Base-by-base conservation (phyloP, 2,113 vertebrate genomes). In the Strigops habroptila region DNA sequence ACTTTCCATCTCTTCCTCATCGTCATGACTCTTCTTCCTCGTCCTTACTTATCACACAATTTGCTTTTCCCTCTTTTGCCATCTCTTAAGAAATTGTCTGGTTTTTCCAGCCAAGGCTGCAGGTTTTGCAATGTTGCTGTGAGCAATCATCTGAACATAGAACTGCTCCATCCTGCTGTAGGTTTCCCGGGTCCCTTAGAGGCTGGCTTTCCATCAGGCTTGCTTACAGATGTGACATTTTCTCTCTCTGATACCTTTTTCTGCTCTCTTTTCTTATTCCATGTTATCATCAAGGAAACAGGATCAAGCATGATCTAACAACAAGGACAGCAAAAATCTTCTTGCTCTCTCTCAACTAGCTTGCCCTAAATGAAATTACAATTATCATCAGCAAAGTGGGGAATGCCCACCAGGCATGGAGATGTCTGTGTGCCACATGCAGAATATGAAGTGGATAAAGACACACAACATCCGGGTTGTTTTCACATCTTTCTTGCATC, bases 1-100 rank as follows among this genome's bases (percentile, higher is more conserved):
- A 7, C 25, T 79, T 62, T 74, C 35, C 27, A 65, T 14, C n/a
- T 16, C 22, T 70, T 81, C 39, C n/a, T 39, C 39, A 39, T 39
- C 39, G 39, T 49, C 30, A 5, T 2, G 7, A 10, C 43, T 22
- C 41, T 18, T 67, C 18, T 59, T 39, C 33, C 33, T 39, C 22
- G n/a, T 68, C 33, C n/a, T 46, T 17, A 9, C 10, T 68, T 53
- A 46, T 2, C 0, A 0, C 6, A 15, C 30, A 7, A 18, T 65
- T 51, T 51, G 27, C 53, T 73, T 84, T 78, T 25, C 53, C 28
- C 22, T 69, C 23, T 59, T 46, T 71, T 43, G 25, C 24, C 27
- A 14, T 2, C 11, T 60, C 44, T 49, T 49, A 25, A 69, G 28
- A 41, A 90, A 35, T 9, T 6, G 7, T 13, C 71, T 44, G 24